Base-by-base conservation (phyloP, 2,797 vertebrate species). In the Characodon lateralis region DNA sequence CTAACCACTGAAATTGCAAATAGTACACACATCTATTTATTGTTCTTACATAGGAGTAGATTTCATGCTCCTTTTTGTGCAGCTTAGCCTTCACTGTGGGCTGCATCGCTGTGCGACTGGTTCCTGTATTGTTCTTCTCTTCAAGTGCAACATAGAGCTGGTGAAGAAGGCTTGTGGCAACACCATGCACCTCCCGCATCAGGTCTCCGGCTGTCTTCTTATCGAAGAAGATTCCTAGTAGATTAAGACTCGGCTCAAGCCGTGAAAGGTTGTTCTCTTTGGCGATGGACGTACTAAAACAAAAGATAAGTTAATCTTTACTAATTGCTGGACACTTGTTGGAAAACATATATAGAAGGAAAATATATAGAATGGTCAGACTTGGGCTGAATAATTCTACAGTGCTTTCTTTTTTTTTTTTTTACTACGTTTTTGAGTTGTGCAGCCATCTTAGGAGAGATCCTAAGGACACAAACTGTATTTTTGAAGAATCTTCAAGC, bases 191-290 rank as follows among this genome's bases (percentile, higher is more conserved):
- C 84, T 96, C 96, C 71, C 94, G 93, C 93, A 99, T 98, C 87
- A 99, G 92, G 14, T 92, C 94, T 80, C 95, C 95, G 59, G 95
- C 96, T 87, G 94, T 91, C 77, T 93, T 95, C 81, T 93, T 91
- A 89, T 97, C 94, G 80, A 98, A 97, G 59, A 96, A 90, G 80
- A 99, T 95, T 53, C 97, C 96, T 88, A 99, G 89, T 53, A 97
- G 93, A 5, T 94, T 94, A 66, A 99, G 91, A 0, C 96, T 96
- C 10, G 98, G 96, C 81, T 97, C 94, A 78, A 99, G 87, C 24
- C 96, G 97, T 50, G 95, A 96, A 89, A 98, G 98, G 85, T 99
- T 99, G 85, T 96, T 97, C 81, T 96, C 83, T 89, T 95, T 98
- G 72, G 97, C 94, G 87, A 91, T 92, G 41, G 96, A 93, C 56